Percentiles rank a stretch among this genome's conserved stretches.
phyloP scores from a whole-genome alignment of 35 echinoderm and acorn worm species.

The Patiria miniata region DNA sequence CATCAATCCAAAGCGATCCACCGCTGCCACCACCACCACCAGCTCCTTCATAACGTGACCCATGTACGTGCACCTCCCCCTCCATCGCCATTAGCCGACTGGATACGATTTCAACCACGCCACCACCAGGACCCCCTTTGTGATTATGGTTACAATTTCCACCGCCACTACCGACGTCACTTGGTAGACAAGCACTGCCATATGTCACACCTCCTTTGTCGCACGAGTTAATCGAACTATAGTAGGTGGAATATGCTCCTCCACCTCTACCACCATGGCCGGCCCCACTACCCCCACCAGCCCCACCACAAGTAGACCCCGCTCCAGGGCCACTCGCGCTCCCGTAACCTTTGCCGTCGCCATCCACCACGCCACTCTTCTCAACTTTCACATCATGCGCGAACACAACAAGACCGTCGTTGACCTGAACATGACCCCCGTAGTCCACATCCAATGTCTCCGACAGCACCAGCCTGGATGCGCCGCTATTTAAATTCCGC shows the following conservation, averaged over 20 bases:
- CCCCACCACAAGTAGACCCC: background rate
- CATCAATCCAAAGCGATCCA: constrained; percentile 82
- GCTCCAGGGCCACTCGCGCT: constrained; percentile 45
- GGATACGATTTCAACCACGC: constrained; percentile 53
- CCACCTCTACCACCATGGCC: constrained; percentile 29
- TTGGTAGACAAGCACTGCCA: constrained; percentile 57
- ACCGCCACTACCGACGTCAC: constrained; percentile 75
- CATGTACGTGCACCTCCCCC: constrained; percentile 47
- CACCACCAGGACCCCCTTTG: constrained; percentile 60
- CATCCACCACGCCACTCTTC: constrained; percentile 26
- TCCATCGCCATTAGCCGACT: constrained; percentile 49
- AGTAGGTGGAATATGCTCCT: too few relatives aligned
- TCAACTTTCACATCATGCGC: constrained; percentile 51
- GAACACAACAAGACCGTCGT: constrained; percentile 53
- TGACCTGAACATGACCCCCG: constrained; percentile 7
- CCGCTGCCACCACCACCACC: constrained; percentile 80
- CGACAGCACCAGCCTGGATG: constrained; percentile 40
- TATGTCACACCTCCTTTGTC: constrained; percentile 21
- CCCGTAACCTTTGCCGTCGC: constrained; percentile 55
- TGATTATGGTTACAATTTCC: background rate
- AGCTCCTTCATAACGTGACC: constrained; percentile 1
- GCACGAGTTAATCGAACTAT: background rate
- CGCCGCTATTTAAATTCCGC: background rate
- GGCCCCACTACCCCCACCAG: constrained; percentile 23
- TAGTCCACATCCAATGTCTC: constrained; percentile 73